Conservation (phyloP, 2,888 invertebrate species). For the Portevinia maculata region DNA sequence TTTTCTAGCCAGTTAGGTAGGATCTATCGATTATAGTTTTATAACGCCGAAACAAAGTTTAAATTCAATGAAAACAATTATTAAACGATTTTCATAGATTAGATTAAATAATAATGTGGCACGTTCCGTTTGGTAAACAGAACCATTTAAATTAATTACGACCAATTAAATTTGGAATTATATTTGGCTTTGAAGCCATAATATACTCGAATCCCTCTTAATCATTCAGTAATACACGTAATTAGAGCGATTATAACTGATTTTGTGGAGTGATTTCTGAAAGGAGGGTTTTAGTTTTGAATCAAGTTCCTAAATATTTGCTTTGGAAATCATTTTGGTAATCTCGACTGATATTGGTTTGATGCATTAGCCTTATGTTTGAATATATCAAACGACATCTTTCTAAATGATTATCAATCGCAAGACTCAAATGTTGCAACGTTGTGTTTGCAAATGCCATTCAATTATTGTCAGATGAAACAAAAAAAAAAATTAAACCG, state of each 20-base stretch:
- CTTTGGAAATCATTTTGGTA: constrained; percentile 40
- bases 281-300: neutral
- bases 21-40: too few species aligned
- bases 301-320: neutral
- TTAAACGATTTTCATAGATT: neutral
- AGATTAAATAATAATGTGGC: constrained; percentile 16
- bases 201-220: constrained; percentile 7
- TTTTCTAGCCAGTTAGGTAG: too few species aligned
- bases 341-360: constrained; percentile 33
- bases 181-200: too few species aligned
- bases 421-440: too few species aligned
- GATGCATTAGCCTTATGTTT: constrained; percentile 21
- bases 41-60: neutral
- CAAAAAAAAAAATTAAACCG: too few species aligned
- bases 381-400: too few species aligned
- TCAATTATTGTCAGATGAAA: too few species aligned
- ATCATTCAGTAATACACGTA: constrained; percentile 14
- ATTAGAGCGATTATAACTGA: constrained; percentile 1
- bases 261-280: neutral
- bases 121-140: neutral
- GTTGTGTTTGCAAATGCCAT: too few species aligned
- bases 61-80: constrained; percentile 18
- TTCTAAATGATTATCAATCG: too few species aligned
- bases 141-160: constrained; percentile 19
- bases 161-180: too few species aligned